Evolutionary conservation across 92 coral and sea anemone species (phyloP).

Genomic region (Bergia sp.): DNA sequence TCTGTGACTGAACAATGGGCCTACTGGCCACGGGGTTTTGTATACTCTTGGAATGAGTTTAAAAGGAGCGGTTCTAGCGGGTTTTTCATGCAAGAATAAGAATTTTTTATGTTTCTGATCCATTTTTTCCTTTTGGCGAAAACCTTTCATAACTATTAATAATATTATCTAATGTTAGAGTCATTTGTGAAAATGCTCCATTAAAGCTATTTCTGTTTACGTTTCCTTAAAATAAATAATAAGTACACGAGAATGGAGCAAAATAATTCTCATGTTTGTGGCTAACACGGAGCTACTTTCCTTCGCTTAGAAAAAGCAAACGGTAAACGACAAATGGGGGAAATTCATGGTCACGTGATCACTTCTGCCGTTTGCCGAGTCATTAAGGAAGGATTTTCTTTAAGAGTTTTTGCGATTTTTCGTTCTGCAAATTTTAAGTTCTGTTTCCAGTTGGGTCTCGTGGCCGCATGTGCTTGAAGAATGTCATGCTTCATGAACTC

Average conservation of each 20-base stretch:
- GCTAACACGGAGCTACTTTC: background rate
- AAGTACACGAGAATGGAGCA: too few relatives aligned
- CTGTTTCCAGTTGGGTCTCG: constrained; percentile 1
- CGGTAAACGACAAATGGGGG: too few relatives aligned
- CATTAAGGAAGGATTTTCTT: constrained; percentile 19
- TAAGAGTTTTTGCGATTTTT: background rate
- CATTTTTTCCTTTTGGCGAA: background rate
- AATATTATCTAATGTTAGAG: background rate
- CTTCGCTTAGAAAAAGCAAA: background rate
- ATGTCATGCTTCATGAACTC: background rate
- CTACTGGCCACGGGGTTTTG: constrained; percentile 28
- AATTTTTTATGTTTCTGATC: background rate
- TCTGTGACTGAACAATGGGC: constrained; percentile 31
- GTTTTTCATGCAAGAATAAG: background rate
- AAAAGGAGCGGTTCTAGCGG: background rate
- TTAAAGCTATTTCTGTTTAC: background rate
- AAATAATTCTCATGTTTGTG: background rate
- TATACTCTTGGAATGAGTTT: constrained; percentile 9
- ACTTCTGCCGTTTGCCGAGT: background rate
- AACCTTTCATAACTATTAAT: background rate
- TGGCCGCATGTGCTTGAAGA: background rate
- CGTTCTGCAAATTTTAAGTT: constrained; percentile 21
- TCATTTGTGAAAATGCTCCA: background rate
- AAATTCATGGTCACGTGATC: too few relatives aligned
- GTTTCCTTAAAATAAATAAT: too few relatives aligned